Evolutionary conservation across 2,888 invertebrate species (phyloP).

Genomic region (Cerastoderma edule): DNA sequence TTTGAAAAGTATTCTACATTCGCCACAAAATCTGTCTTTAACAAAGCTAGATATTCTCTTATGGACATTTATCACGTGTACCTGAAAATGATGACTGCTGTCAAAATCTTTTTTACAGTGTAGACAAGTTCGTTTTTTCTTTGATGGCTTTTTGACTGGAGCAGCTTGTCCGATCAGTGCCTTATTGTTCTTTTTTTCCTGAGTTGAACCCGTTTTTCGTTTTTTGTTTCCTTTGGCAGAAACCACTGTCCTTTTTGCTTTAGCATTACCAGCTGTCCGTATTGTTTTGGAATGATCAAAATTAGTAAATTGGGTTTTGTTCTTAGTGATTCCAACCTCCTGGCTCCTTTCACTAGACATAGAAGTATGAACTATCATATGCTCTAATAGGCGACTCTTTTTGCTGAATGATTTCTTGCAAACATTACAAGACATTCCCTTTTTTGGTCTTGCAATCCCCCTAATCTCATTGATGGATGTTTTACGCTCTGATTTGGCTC

Average conservation of each 20-base stretch:
- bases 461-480: too few species aligned
- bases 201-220: too few species aligned
- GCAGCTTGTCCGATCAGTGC: too few species aligned
- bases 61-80: conserved; percentile 8
- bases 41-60: not conserved
- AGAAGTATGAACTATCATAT: conserved; percentile 14
- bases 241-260: not conserved
- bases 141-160: too few species aligned
- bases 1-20: conserved; percentile 33
- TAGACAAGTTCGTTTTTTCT: too few species aligned
- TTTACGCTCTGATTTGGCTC: not conserved
- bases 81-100: not conserved
- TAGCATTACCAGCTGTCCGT: too few species aligned
- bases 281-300: too few species aligned
- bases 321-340: not conserved
- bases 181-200: too few species aligned
- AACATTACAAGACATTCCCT: conserved; percentile 8
- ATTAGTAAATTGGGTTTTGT: too few species aligned
- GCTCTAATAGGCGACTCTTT: not conserved
- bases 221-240: not conserved
- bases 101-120: not conserved
- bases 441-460: not conserved
- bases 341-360: not conserved
- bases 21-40: conserved; percentile 28
- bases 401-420: not conserved